Evolutionary conservation across 2,888 invertebrate species (phyloP), one percentile per base, ranked within the genome.

Genomic region (Epirrita christyi): DNA sequence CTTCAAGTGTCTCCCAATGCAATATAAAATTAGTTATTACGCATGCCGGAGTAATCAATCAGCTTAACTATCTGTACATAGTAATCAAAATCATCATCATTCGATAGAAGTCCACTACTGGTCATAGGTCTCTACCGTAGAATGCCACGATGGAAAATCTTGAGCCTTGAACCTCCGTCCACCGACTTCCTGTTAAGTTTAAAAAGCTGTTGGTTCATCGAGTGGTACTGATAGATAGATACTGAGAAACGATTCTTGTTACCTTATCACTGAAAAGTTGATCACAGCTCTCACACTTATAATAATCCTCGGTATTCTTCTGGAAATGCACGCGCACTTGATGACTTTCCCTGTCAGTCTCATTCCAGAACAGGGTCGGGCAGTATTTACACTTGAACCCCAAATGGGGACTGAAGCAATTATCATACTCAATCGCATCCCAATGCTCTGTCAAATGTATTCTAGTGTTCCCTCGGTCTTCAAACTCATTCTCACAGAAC

Each of bases 361-460:
- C 92, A 66, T 92, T 91, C 93, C 93, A 93, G 63, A 93, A 93
- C 51, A 91, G 67, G 8, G 79, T 87, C 0, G 88, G 83, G 63
- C 93, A 93, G 66, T 80, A 92, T 55, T 80, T 82, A 67, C 93
- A 93, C 65, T 91, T 92, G 54, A 92, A 92, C 0, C 92, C 93
- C 43, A 93, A 73, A 63, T 92, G 92, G 0, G 92, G 87, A 61
- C 90, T 86, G 55, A 89, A 91, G 63, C 92, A 92, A 61, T 91
- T 92, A 58, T 87, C 85, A 73, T 76, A 82, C 43, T 88, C 86
- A 32, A 85, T 70, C 0, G 61, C 61, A 42, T 80, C 76, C 81
- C 80, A 87, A 64, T 90, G 92, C 37, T 81, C 83, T 0, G 81
- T 81, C 61, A 88, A 70, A 70, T 88, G 91, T 6, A 64, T 68